These are phyloP conservation scores for Pseudorhombus dupliciocellatus DNA, from an alignment of 2,113 vertebrate species.

Conservation along the genomic window DNA sequence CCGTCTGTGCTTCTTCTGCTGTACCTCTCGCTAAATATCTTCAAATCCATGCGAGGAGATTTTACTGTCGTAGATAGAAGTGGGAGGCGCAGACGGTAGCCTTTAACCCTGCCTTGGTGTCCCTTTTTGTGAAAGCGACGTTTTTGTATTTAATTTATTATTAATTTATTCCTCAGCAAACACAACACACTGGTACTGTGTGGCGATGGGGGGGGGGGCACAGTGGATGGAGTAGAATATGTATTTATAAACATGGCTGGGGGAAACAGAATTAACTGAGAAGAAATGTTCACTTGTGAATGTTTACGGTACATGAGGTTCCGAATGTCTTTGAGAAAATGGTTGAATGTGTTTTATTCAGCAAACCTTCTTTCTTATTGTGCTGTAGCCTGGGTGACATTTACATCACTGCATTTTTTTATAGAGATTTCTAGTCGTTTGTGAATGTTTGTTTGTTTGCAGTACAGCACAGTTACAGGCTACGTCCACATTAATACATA, in stretches of 20 bases:
- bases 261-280: not conserved
- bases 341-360: slow-evolving; percentile 35
- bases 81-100: not conserved
- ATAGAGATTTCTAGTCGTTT: slow-evolving; percentile 1
- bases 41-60: slow-evolving; percentile 3
- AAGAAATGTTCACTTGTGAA: slow-evolving; percentile 20
- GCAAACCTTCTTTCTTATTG: slow-evolving; percentile 18
- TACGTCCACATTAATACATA: not conserved
- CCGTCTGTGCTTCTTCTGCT: slow-evolving; percentile 35
- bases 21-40: slow-evolving; percentile 9
- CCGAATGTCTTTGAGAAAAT: slow-evolving; percentile 26
- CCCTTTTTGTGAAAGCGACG: not conserved
- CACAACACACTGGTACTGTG: slow-evolving; percentile 22
- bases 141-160: slow-evolving; percentile 68
- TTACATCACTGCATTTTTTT: slow-evolving; percentile 23
- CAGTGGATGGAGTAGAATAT: slow-evolving; percentile 20
- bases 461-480: slow-evolving; percentile 15
- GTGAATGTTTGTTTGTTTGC: slow-evolving; percentile 38
- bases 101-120: slow-evolving; percentile 28
- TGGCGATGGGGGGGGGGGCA: not conserved
- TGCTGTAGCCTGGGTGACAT: slow-evolving; percentile 4
- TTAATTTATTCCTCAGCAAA: slow-evolving; percentile 70
- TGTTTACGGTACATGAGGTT: slow-evolving; percentile 23
- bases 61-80: slow-evolving; percentile 13
- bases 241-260: slow-evolving; percentile 35